phyloP scores from a whole-genome alignment of 2,113 vertebrate species.

The Cryptomyrus ogoouensis region DNA sequence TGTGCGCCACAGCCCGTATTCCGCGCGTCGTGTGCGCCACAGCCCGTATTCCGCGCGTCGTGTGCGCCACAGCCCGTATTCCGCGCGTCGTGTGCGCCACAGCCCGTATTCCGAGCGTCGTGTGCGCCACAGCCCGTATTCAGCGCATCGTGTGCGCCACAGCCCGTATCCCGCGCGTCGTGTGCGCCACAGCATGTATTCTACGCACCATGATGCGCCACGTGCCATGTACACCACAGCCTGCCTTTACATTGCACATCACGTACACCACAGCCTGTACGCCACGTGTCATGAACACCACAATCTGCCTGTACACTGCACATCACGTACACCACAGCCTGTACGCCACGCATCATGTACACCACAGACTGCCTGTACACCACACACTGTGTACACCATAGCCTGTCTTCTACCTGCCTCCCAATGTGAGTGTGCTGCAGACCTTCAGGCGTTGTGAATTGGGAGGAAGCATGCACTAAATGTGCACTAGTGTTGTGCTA shows the following conservation, averaged over 20 bases:
- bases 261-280: background rate
- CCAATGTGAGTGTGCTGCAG: background rate
- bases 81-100: background rate
- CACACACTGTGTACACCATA: background rate
- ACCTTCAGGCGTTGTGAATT: background rate
- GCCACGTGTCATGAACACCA: too few relatives aligned
- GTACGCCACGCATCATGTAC: too few relatives aligned
- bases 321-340: too few relatives aligned
- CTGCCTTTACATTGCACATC: background rate
- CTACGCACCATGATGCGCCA: too few relatives aligned
- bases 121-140: too few relatives aligned
- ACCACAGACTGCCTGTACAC: background rate
- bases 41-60: background rate
- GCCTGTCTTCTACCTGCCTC: background rate
- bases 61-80: too few relatives aligned
- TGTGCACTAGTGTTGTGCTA: constrained; percentile 46
- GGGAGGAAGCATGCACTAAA: background rate
- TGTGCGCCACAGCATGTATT: background rate
- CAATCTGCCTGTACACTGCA: too few relatives aligned
- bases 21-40: accelerated
- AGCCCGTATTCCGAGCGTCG: background rate
- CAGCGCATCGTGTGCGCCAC: too few relatives aligned
- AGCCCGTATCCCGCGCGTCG: background rate
- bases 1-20: too few relatives aligned
- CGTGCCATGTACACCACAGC: accelerated